Base-by-base conservation (phyloP, 1,140 invertebrate species). In the Ganaspis sp. region DNA sequence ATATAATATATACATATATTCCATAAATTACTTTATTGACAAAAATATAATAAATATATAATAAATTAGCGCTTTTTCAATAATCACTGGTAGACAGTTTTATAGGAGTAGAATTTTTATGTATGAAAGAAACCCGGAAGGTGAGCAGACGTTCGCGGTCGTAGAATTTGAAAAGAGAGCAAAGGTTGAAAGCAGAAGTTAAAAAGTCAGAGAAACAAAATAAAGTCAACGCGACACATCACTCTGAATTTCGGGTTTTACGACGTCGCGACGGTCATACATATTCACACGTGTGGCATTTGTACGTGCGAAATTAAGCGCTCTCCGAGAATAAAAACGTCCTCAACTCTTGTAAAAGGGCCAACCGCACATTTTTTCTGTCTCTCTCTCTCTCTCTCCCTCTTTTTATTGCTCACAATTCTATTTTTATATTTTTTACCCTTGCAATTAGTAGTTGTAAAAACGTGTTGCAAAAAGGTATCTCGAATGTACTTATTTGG, bases 221-320 rank as follows among this genome's bases (percentile, higher is more conserved):
- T 80, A 83, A 83, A 83, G 78, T 75, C 77, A 70, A 58, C 73
- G 75, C 80, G 80, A 81, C 77, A 81, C 12, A 42, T 49, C 73
- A 23, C 53, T 64, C 40, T 34, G 71, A 23, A 64, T 64, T 64
- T 64, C 15, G 23, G 58, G 23, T 64, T 64, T 64, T 64, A 64
- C 58, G 58, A 64, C 6, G 58, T 64, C 72, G 38, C 75, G 74
- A 70, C 71, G 78, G 76, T 84, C 81, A 84, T 84, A 77, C 83
- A 84, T 84, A 84, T 84, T 84, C 81, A 84, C 83, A 76, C 42
- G 15, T 70, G 81, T 83, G 77, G 76, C 81, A 83, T 83, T 81
- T 81, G 81, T 84, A 83, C 81, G 76, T 73, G 79, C 79, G 75
- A 80, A 84, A 84, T 84, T 84, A 84, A 84, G 79, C 83, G 76